Evolutionary conservation across 2,888 invertebrate genomes (phyloP).

Genomic region (Spilarctia lutea): DNA sequence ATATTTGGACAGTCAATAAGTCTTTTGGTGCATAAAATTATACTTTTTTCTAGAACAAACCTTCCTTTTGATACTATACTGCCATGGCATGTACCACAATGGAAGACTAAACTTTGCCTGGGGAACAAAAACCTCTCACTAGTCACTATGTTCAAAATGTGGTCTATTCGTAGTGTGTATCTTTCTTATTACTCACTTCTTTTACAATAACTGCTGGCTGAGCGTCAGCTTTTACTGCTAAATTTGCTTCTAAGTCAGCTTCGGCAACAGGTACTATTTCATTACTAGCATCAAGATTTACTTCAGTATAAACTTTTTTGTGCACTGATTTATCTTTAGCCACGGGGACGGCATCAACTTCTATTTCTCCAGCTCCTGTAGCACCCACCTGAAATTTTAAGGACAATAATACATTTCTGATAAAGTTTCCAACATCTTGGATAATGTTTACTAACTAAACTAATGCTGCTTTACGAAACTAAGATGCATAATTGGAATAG

Average conservation of each 20-base stretch:
- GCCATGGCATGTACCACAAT: slow-evolving; percentile 50
- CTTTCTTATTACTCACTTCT: slow-evolving; percentile 75
- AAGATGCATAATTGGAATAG: not conserved
- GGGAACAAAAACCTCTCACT: slow-evolving; percentile 60
- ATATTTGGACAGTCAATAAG: slow-evolving; percentile 57
- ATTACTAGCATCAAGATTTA: slow-evolving; percentile 65
- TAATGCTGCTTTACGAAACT: not conserved
- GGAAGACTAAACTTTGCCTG: slow-evolving; percentile 48
- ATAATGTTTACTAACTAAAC: not conserved
- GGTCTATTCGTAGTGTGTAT: slow-evolving; percentile 30
- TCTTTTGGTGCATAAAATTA: slow-evolving; percentile 57
- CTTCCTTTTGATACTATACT: slow-evolving; percentile 56
- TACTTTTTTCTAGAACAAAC: slow-evolving; percentile 59
- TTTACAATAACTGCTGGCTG: slow-evolving; percentile 66
- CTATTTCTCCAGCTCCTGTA: slow-evolving; percentile 56
- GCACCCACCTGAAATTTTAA: slow-evolving; percentile 66
- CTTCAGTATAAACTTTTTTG: slow-evolving; percentile 63
- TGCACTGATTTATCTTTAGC: slow-evolving; percentile 46
- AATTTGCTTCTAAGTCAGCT: slow-evolving; percentile 40
- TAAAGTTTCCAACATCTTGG: slow-evolving; percentile 4
- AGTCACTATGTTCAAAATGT: slow-evolving; percentile 59
- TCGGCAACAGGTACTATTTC: slow-evolving; percentile 63
- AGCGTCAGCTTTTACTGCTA: slow-evolving; percentile 55
- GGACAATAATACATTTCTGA: not conserved
- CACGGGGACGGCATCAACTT: slow-evolving; percentile 50